Base-by-base conservation (phyloP, 1,140 invertebrate genomes). In the Diprion similis region DNA sequence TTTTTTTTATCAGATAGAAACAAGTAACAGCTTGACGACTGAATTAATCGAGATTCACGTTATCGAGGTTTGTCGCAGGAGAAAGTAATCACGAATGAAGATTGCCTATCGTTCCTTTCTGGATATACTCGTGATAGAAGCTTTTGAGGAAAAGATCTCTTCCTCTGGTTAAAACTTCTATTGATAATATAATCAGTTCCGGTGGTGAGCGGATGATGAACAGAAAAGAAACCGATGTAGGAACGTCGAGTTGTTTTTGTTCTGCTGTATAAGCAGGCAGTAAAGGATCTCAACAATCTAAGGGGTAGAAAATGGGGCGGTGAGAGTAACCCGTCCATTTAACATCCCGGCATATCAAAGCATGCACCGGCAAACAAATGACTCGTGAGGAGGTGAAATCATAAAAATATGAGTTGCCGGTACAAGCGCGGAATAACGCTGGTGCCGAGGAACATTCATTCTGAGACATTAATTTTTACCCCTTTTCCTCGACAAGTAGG, bases 401-500 rank as follows among this genome's bases (percentile, higher is more conserved):
- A 78, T 85, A 85, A 85, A 86, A 82, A 46, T 46, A 70, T 46
- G 15, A 70, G 46, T 17, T 13, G 15, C 18, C 13, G 66, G 66
- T 19, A 11, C 66, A 37, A 37, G 24, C 24, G 24, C 24, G 24
- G 51, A 15, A 59, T 59, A 59, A 59, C 74, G 79, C 78, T 76
- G 77, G 79, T 74, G 78, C 71, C 71, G 77, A 77, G 78, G 81
- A 83, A 82, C 81, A 83, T 87, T 87, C 85, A 84, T 88, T 88
- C 86, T 86, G 82, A 87, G 84, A 88, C 86, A 88, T 87, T 88
- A 88, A 87, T 88, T 88, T 86, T 87, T 87, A 86, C 84, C 83
- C 85, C 84, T 84, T 85, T 84, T 78, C 76, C 78, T 78, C 81
- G 66, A 69, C 70, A 59, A 46, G 71, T 72, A 68, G 76, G 78